A percentile compares a stretch with the other conserved stretches of the same genome.
These are phyloP conservation scores for Suricata suricatta DNA, from an alignment of 2,113 vertebrate genomes.

Conservation along the genomic window DNA sequence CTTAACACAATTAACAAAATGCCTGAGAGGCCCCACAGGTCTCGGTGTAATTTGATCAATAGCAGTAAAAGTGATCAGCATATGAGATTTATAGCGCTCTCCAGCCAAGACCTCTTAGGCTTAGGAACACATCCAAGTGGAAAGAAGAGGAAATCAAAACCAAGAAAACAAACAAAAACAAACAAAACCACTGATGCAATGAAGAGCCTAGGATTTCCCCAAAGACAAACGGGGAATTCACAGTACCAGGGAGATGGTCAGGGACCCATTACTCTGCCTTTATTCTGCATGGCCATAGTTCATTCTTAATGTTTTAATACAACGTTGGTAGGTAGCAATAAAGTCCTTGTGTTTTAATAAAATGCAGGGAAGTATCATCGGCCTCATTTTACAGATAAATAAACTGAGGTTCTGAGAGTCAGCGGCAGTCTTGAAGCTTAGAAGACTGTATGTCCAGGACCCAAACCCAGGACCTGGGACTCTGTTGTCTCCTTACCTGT, in stretches of 20 bases:
- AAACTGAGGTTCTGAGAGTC: neutral
- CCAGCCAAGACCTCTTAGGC: neutral
- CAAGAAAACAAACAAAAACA: neutral
- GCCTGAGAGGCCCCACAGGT: neutral
- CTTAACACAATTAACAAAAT: slow-evolving; percentile 35
- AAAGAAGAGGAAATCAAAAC: neutral
- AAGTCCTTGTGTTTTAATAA: neutral
- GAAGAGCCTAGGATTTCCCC: neutral
- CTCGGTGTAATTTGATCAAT: slow-evolving; percentile 6
- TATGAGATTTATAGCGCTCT: neutral
- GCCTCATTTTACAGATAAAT: neutral
- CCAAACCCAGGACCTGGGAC: neutral
- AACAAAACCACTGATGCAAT: neutral
- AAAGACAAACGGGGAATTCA: neutral
- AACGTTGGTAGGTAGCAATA: neutral
- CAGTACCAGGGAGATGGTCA: neutral
- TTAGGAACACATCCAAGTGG: neutral
- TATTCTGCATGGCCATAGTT: neutral
- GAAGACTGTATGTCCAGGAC: neutral
- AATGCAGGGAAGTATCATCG: neutral
- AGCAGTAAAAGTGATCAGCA: neutral
- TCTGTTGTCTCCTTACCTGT: neutral
- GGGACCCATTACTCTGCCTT: neutral
- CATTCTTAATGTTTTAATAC: neutral
- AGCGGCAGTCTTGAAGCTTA: neutral